Evolutionary conservation across 1,140 invertebrate species (phyloP).

Genomic region (Campodea augens): DNA sequence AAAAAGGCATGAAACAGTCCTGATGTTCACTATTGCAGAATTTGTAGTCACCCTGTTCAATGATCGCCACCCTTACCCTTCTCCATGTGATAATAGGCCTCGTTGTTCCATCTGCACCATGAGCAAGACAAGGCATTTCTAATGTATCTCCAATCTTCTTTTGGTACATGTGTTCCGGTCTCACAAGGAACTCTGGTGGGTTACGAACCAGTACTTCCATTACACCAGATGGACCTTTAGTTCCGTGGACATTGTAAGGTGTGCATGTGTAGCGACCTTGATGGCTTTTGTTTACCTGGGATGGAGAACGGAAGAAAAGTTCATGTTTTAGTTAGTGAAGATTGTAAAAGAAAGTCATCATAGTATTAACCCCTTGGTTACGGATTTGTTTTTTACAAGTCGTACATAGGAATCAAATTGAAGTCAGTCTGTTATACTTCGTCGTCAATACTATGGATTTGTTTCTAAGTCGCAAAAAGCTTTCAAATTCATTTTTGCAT

Average conservation of each 20-base stretch:
- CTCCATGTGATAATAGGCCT: constrained; percentile 78
- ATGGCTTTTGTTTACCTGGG: constrained; percentile 58
- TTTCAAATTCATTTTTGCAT: no score
- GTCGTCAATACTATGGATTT: no score
- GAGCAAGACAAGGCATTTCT: constrained; percentile 80
- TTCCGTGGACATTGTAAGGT: constrained; percentile 83
- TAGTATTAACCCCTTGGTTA: no score
- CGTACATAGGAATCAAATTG: no score
- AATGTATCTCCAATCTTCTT: constrained; percentile 73
- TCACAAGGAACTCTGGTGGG: constrained; percentile 62
- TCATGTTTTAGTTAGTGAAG: no score
- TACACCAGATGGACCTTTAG: constrained; percentile 70
- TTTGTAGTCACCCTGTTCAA: no score
- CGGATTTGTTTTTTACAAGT: no score
- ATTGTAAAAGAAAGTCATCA: no score
- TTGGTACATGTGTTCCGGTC: constrained; percentile 69
- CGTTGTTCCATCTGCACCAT: constrained; percentile 76
- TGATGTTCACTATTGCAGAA: no score
- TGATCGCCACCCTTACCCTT: constrained; percentile 48
- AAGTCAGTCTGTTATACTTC: no score
- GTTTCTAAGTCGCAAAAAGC: no score
- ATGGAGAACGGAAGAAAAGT: constrained; percentile 8
- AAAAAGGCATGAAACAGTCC: no score
- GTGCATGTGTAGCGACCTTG: constrained; percentile 83
- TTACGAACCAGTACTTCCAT: constrained; percentile 94